These are phyloP conservation scores for Muntiacus muntjak DNA, from an alignment of 2,113 vertebrate species.

Conservation along the genomic window DNA sequence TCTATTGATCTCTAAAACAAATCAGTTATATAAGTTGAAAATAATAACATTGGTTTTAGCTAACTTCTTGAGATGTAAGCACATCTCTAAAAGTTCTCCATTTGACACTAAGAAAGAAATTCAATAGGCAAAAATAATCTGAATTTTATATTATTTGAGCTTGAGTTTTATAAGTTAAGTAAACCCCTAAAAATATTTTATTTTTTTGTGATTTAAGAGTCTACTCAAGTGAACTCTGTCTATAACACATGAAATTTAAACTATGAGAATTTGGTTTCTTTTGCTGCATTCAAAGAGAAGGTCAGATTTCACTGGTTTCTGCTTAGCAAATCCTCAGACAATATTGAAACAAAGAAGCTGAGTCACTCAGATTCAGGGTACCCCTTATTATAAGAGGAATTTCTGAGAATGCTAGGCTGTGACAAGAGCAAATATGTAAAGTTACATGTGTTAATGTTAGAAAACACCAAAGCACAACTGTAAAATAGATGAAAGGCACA, in stretches of 20 bases:
- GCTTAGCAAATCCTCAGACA: not conserved
- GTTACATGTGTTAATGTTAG: not conserved
- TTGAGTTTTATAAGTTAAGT: not conserved
- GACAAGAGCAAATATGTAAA: not conserved
- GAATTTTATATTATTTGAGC: not conserved
- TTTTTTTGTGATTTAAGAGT: not conserved
- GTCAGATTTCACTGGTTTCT: not conserved
- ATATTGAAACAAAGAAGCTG: not conserved
- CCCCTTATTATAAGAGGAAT: not conserved
- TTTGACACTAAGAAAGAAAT: not conserved
- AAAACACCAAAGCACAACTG: not conserved
- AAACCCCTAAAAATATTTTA: not conserved
- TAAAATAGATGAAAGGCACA: not conserved
- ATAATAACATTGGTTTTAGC: not conserved
- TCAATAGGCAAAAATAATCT: not conserved
- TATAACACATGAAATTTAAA: not conserved
- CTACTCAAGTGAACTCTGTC: not conserved
- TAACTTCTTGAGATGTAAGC: not conserved
- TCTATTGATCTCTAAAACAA: not conserved
- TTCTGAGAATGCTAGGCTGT: not conserved
- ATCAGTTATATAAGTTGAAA: not conserved
- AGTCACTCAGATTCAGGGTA: not conserved
- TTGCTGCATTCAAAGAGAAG: not conserved
- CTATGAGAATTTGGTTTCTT: not conserved
- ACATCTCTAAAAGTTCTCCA: not conserved